These are phyloP conservation scores for Saccopteryx bilineata DNA, from an alignment of 2,113 vertebrate genomes.

Conservation along the genomic window DNA sequence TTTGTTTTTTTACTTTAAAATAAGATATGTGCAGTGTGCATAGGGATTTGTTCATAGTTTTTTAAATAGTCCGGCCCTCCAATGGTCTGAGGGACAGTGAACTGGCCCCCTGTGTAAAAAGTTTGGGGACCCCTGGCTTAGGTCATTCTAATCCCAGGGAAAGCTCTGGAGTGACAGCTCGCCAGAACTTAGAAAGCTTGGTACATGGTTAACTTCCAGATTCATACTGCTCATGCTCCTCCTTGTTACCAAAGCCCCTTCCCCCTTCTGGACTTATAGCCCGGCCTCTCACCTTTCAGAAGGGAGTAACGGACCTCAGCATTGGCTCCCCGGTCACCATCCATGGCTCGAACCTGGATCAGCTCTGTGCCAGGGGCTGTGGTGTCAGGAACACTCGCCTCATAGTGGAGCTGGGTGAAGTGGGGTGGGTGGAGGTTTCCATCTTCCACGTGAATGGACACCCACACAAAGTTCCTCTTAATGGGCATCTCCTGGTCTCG, in stretches of 20 bases:
- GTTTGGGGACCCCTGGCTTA: background rate
- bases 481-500: conserved; percentile 97
- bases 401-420: conserved; percentile 92
- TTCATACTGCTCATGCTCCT: background rate
- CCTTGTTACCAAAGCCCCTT: background rate
- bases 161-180: conserved; percentile 23
- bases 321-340: conserved; percentile 93
- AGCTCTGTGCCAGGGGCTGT: conserved; percentile 90
- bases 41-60: no score
- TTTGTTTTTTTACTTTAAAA: no score
- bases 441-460: conserved; percentile 91
- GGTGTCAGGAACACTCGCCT: conserved; percentile 89
- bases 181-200: background rate
- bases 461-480: conserved; percentile 95
- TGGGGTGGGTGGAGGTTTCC: conserved; percentile 93
- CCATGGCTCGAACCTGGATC: conserved; percentile 93
- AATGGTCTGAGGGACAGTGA: no score
- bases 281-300: conserved; percentile 92
- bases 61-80: no score
- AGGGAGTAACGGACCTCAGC: conserved; percentile 94
- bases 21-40: no score
- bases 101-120: no score
- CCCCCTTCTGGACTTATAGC: no score
- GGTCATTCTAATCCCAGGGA: background rate
- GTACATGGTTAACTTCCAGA: background rate